phyloP scores from a whole-genome alignment of 2,797 vertebrate species.

The Setipinna tenuifilis region DNA sequence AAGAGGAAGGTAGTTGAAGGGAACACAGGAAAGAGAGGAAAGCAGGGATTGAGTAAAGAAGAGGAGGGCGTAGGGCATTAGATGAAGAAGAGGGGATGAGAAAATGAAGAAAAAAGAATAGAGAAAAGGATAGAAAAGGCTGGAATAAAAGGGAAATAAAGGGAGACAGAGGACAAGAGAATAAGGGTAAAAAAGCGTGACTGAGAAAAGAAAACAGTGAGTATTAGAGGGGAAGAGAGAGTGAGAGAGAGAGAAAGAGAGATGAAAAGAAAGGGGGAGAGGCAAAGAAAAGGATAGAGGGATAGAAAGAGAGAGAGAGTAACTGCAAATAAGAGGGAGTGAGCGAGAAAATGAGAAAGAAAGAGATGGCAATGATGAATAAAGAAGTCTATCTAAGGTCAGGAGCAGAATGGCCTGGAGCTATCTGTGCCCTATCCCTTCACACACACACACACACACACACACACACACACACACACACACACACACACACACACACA shows the following conservation, averaged over 20 bases:
- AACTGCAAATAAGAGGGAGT: not conserved
- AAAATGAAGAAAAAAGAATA: not conserved
- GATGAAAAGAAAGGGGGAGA: not conserved
- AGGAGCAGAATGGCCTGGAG: slow-evolving; percentile 26
- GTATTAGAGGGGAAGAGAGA: not conserved
- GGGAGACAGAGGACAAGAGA: too few species aligned
- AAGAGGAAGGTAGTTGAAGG: not conserved
- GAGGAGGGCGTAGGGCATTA: not conserved
- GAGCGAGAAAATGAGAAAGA: not conserved
- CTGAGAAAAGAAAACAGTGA: too few species aligned
- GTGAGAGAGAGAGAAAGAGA: slow-evolving; percentile 12
- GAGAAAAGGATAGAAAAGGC: not conserved
- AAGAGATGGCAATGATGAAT: slow-evolving; percentile 22
- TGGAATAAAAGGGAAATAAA: not conserved
- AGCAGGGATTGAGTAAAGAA: not conserved
- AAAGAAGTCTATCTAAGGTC: slow-evolving; percentile 28
- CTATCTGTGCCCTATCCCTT: not conserved
- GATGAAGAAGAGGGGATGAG: not conserved
- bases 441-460: slow-evolving; percentile 13
- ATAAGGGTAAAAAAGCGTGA: too few species aligned
- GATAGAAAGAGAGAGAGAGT: not conserved
- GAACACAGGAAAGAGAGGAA: not conserved
- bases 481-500: slow-evolving; percentile 23
- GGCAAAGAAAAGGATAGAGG: not conserved
- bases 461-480: slow-evolving; percentile 27